Conservation (phyloP, 2,888 invertebrate species). For the Chalcis sispes region DNA sequence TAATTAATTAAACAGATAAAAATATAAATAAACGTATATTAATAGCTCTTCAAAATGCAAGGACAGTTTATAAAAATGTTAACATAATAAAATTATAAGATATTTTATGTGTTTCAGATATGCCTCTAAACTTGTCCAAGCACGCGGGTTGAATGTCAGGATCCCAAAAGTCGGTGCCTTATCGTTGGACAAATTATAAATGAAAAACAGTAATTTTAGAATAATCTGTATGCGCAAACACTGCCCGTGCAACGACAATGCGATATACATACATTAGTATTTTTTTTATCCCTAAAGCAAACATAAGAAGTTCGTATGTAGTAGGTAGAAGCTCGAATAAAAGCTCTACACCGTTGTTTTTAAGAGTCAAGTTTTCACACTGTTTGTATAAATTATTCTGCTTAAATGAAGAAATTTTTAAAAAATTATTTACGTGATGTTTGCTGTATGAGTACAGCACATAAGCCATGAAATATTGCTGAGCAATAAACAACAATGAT, state of each 20-base stretch:
- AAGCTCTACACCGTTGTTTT: conserved; percentile 37
- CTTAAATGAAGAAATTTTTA: conserved; percentile 35
- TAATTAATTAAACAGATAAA: too few species aligned
- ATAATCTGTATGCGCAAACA: conserved; percentile 67
- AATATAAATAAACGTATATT: neutral
- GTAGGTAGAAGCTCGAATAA: conserved; percentile 67
- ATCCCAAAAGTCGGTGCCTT: conserved; percentile 72
- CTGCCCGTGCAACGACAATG: conserved; percentile 76
- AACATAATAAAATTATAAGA: conserved; percentile 31
- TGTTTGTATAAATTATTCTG: conserved; percentile 38
- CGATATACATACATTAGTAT: conserved; percentile 73
- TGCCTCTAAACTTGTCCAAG: conserved; percentile 93
- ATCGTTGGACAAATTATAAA: conserved; percentile 62
- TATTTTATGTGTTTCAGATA: conserved; percentile 82
- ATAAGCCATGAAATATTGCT: conserved; percentile 28
- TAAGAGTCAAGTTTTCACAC: conserved; percentile 27
- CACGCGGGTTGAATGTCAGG: conserved; percentile 81
- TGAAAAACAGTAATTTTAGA: conserved; percentile 50
- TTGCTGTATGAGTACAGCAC: neutral
- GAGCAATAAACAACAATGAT: conserved; percentile 30
- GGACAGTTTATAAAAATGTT: neutral
- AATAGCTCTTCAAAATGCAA: too few species aligned
- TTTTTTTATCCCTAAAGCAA: conserved; percentile 72
- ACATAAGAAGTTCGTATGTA: conserved; percentile 65
- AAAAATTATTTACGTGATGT: conserved; percentile 13